Conservation (phyloP, 2,888 invertebrate genomes). For the Nomada goodeniana region DNA sequence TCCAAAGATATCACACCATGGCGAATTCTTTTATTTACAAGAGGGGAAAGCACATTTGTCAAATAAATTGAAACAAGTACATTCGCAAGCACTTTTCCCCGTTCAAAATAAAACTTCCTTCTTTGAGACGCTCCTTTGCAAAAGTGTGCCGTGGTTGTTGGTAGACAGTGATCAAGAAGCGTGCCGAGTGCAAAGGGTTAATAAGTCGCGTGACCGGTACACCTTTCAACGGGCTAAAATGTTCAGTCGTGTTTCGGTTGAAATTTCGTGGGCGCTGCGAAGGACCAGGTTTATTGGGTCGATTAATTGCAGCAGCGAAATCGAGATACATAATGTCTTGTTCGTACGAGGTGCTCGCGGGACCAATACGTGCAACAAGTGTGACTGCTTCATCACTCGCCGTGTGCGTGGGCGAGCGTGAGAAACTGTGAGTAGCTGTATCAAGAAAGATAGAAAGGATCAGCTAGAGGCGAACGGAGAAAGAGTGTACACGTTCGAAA, state of each 20-base stretch:
- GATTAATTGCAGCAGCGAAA: constrained; percentile 60
- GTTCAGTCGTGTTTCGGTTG: too few relatives aligned
- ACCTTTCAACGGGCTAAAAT: too few relatives aligned
- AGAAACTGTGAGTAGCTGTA: constrained; percentile 69
- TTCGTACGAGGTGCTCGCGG: constrained; percentile 47
- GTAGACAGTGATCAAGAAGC: constrained; percentile 19
- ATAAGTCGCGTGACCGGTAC: too few relatives aligned
- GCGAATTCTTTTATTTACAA: constrained; percentile 25
- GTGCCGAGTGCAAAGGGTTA: too few relatives aligned
- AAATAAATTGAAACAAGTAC: constrained; percentile 45
- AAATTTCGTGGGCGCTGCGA: background rate
- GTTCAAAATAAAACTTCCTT: constrained; percentile 41
- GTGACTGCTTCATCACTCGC: constrained; percentile 75
- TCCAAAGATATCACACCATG: constrained; percentile 28
- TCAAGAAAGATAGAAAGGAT: constrained; percentile 30
- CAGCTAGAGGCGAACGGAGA: constrained; percentile 56
- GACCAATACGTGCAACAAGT: constrained; percentile 75
- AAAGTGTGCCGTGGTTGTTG: constrained; percentile 50
- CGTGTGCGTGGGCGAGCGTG: constrained; percentile 75
- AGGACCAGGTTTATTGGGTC: constrained; percentile 47
- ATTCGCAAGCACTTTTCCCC: constrained; percentile 32
- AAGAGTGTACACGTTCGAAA: constrained; percentile 73
- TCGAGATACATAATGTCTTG: constrained; percentile 59
- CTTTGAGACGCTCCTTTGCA: constrained; percentile 24
- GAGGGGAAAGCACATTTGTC: constrained; percentile 26